These are phyloP conservation scores for Hydra vulgaris DNA, from an alignment of 30 jellyfish, hydroid and myxozoan genomes.

Conservation along the genomic window DNA sequence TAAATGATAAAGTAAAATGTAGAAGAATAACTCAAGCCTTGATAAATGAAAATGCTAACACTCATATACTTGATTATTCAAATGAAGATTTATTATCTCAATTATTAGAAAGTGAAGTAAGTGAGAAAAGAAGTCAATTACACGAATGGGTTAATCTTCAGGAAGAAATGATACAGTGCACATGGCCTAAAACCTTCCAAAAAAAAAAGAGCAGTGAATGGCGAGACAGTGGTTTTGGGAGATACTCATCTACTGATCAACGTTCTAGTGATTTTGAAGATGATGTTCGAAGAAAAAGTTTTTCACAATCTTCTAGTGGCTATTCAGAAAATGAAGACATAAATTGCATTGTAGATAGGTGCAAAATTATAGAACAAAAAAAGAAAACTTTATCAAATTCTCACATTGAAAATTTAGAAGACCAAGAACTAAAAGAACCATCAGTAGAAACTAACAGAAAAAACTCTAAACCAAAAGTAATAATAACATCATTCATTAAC, in stretches of 20 bases:
- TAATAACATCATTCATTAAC: slow-evolving; percentile 58
- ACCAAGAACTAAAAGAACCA: not conserved
- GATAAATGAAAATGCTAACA: slow-evolving; percentile 63
- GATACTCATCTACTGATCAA: slow-evolving; percentile 73
- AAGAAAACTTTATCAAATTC: not conserved
- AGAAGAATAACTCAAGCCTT: slow-evolving; percentile 54
- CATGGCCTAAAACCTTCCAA: slow-evolving; percentile 39
- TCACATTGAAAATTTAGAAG: not conserved
- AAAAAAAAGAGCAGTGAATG: not conserved
- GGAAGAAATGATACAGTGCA: slow-evolving; percentile 78
- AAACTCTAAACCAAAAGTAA: slow-evolving; percentile 44
- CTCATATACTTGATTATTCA: slow-evolving; percentile 73
- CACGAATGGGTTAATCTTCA: slow-evolving; percentile 42
- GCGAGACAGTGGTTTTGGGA: slow-evolving; percentile 92
- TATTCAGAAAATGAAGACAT: slow-evolving; percentile 56
- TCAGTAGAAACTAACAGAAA: not conserved
- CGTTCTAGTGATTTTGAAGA: slow-evolving; percentile 85
- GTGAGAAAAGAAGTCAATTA: slow-evolving; percentile 72
- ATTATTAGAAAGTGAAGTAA: slow-evolving; percentile 45
- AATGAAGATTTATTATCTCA: slow-evolving; percentile 31
- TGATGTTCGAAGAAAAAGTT: slow-evolving; percentile 45
- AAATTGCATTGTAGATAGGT: not conserved
- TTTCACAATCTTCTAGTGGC: slow-evolving; percentile 81
- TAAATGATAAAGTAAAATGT: not conserved
- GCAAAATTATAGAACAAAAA: not conserved